Percentiles rank a stretch among this genome's conserved stretches.
Conservation (phyloP, 1,140 invertebrate genomes). For the Anastrepha obliqua region DNA sequence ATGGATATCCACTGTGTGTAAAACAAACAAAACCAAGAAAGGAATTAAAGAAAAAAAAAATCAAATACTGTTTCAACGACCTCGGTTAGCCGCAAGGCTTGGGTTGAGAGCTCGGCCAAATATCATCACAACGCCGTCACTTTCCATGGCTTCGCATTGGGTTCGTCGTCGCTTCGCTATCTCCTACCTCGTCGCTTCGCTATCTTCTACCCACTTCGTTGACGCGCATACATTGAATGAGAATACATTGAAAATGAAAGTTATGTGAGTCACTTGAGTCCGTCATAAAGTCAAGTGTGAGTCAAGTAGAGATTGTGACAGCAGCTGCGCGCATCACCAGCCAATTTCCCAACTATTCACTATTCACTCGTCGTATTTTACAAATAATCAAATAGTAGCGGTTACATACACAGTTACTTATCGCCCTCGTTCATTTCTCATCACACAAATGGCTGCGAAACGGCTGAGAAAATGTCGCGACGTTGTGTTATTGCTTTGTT, state of each 20-base stretch:
- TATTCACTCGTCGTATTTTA: too few species aligned
- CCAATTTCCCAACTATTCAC: background rate
- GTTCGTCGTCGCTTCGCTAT: background rate
- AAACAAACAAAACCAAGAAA: background rate
- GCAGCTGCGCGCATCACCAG: constrained; percentile 9
- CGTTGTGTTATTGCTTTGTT: background rate
- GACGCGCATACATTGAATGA: background rate
- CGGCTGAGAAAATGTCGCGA: background rate
- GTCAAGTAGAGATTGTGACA: background rate
- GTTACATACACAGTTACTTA: too few species aligned
- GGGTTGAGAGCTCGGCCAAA: too few species aligned
- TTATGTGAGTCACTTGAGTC: constrained; percentile 13
- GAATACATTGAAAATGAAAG: constrained; percentile 12
- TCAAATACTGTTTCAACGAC: constrained; percentile 7
- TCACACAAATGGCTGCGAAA: background rate
- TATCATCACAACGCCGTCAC: too few species aligned
- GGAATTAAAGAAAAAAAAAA: background rate
- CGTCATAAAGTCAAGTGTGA: constrained; percentile 19
- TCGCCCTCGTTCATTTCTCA: background rate
- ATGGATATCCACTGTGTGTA: background rate
- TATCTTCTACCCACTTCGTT: background rate
- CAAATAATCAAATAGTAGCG: too few species aligned
- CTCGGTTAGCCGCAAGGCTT: background rate
- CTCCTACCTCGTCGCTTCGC: background rate
- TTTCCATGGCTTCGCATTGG: too few species aligned